Evolutionary conservation across 2,113 vertebrate species (phyloP), one percentile per base, ranked within the genome.

Genomic region (Probosciger aterrimus): DNA sequence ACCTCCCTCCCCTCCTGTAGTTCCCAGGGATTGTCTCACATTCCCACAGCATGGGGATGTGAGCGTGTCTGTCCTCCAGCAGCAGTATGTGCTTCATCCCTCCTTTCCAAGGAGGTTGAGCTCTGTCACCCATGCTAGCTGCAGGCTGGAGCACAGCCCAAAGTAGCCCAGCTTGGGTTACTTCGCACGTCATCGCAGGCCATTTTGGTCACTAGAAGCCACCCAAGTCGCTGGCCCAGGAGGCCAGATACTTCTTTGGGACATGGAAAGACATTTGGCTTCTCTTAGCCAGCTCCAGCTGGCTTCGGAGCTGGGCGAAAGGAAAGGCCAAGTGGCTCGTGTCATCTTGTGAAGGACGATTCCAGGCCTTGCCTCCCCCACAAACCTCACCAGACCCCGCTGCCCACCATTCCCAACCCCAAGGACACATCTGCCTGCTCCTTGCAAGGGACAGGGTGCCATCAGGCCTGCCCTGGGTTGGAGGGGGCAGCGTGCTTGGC

Each of bases 221-320:
- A 91, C 74, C 82, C 78, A 55, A 55, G 52, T 71, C 78, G 44
- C 84, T 90, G 82, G 70, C 88, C 90, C 44, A 1, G 82, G 49
- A 62, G 67, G 35, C 88, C 62, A 41, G 59, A 62, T 90, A 8
- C 5, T 82, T 73, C 65, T 95, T 60, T 14, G 37, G 87, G 85
- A 85, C 8, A 0, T 39, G 60, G 74, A 30, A 53, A 94, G 53
- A 73, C 76, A 77, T 79, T 63, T 95, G 91, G 91, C 87, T 90
- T 94, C 53, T 88, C 33, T n/a, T 76, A n/a, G 91, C 44, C 78
- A 1, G 5, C 81, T 95, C 94, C 94, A 95, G 91, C 95, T 96
- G 91, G 87, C 90, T 69, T 30, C 1, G 1, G 94, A 82, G 62
- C 77, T 4, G 41, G 70, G 77, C 55, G 10, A 69, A 7, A 16